Base-by-base conservation (phyloP, 2,888 invertebrate genomes). In the Drosophila subquinaria region DNA sequence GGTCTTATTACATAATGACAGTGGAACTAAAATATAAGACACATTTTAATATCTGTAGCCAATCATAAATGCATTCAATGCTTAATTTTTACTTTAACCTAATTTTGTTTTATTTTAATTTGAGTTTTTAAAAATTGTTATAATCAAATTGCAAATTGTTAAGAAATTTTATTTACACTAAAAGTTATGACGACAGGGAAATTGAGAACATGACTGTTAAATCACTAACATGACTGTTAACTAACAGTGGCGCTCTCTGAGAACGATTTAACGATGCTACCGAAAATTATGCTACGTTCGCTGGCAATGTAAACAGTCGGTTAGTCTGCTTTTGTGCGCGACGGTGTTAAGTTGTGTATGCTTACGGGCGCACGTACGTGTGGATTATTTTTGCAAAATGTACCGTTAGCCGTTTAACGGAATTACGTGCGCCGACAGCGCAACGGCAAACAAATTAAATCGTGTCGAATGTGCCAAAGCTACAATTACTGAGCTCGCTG, bases 351-450 rank as follows among this genome's bases (percentile, higher is more conserved):
- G 61, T 70, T 60, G 60, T 56, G 17, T 40, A n/a, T 15, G 30
- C 10, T 30, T n/a, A 23, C 9, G 38, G 3, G 23, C 47, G 60
- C 38, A 48, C n/a, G 8, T 9, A n/a, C 15, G 15, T 13, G 33
- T 42, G 6, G n/a, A 23, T 45, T 11, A 35, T 20, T 36, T 48
- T 13, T 61, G 53, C 45, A 45, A 48, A 52, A 55, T 53, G 61
- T 67, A 27, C 53, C 63, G 69, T 64, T 73, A 76, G 40, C 51
- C 51, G 55, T 56, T 51, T 36, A 53, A 55, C 65, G 75, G 27
- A 77, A 62, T 81, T 75, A 82, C 84, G 87, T 59, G 48, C 59
- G 42, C 64, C 69, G 64, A 51, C 72, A 51, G 23, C 35, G 62
- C 63, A 50, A 23, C 40, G 53, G 17, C 42, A 50, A 66, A 42